Conservation (phyloP, 2,113 vertebrate species). For the Corvus cornix region DNA sequence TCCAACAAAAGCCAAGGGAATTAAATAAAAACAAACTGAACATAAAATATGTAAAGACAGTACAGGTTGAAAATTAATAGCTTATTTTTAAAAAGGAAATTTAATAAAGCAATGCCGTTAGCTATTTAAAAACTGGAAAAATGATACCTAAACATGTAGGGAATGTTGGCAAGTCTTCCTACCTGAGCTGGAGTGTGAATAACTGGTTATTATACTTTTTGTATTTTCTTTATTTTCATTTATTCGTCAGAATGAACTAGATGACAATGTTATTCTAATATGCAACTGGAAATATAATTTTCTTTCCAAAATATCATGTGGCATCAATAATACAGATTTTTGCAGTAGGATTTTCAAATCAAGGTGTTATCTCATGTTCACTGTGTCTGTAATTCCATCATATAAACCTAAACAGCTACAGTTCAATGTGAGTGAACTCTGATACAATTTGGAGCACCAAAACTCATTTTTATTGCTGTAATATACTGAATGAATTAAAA, state of each 20-base stretch:
- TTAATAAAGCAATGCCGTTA: neutral
- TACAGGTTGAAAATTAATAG: conserved; percentile 5
- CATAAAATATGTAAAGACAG: conserved; percentile 35
- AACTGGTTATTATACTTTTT: neutral
- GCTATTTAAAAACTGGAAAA: conserved; percentile 20
- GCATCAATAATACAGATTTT: neutral
- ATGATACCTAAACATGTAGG: neutral
- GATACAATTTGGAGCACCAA: neutral
- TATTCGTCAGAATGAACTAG: neutral
- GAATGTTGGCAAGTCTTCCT: conserved; percentile 17
- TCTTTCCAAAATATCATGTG: neutral
- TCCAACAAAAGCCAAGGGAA: neutral
- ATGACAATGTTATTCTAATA: neutral
- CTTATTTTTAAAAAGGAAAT: conserved; percentile 27
- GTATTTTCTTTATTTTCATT: neutral
- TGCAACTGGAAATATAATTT: neutral
- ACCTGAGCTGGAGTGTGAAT: neutral
- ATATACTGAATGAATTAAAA: neutral
- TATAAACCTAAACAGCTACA: neutral
- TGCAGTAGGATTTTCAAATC: neutral
- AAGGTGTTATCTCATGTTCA: neutral
- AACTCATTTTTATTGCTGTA: neutral
- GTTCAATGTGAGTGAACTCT: neutral
- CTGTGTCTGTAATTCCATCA: neutral
- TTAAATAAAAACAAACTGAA: conserved; percentile 37